Base-by-base conservation (phyloP, 2,888 invertebrate species). In the Euzetes globulus region DNA sequence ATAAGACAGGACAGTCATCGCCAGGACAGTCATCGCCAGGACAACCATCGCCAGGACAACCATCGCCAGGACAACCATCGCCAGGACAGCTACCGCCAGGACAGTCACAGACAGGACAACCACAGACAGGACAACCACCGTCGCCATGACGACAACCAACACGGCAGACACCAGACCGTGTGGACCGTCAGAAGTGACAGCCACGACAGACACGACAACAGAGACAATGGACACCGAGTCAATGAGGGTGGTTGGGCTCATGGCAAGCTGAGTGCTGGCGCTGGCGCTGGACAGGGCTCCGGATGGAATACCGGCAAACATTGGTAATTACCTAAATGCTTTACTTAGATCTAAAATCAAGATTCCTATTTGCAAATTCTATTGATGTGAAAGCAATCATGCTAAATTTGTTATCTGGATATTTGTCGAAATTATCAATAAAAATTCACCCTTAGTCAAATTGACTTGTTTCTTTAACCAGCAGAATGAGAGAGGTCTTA, bases 211-310 rank as follows among this genome's bases (percentile, higher is more conserved):
- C 25, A 58, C 58, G 27, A 58, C 55, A 25, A 55, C 22, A 55
- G 13, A 4, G n/a, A 55, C 55, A 55, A 55, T 22, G 52, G 52
- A 52, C 25, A 22, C 13, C 22, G 58, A 15, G 6, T 4, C 25
- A 17, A 58, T 58, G 15, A 29, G 17, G 58, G 58, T 11, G 58
- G 58, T 58, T 58, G 58, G 58, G 58, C 58, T 27, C 27, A 25
- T 27, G 58, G 58, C 6, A 27, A 27, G 9, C 58, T 58, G 9
- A 58, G 58, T 27, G 25, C 58, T 6, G 58, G 58, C 7, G 58
- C 58, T 27, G 58, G 58, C 17, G 58, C 58, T 27, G 58, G 58
- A 58, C 58, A 58, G 58, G 58, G 58, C 19, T 58, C 58, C 4
- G 58, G 58, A 6, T 58, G 25, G 22, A 17, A 58, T 22, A 52